Percentiles rank a stretch among this genome's conserved stretches.
Evolutionary conservation across 2,113 vertebrate species (phyloP).

Genomic region (Crotalus tigris): DNA sequence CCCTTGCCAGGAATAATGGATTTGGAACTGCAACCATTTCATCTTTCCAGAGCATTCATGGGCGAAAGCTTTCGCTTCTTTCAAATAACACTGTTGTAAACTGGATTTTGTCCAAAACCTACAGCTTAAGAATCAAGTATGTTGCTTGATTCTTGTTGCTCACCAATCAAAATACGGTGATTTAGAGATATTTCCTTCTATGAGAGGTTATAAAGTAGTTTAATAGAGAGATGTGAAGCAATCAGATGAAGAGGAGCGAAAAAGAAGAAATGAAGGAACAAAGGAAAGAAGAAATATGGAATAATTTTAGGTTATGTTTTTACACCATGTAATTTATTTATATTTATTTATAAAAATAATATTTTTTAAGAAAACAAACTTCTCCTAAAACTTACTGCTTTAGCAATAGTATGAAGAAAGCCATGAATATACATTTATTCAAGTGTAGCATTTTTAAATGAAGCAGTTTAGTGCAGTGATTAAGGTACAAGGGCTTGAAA

Average conservation of each 20-base stretch:
- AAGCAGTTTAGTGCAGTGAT: not conserved
- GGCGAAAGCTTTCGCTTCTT: not conserved
- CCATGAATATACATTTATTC: not conserved
- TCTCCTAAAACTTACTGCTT: slow-evolving; percentile 2
- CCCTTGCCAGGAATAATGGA: slow-evolving; percentile 34
- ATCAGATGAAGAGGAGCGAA: not conserved
- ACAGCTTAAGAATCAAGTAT: slow-evolving; percentile 30
- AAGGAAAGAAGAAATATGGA: not conserved
- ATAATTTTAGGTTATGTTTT: not conserved
- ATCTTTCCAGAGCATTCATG: slow-evolving; percentile 33
- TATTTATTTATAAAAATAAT: not conserved
- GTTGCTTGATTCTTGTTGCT: slow-evolving; percentile 4
- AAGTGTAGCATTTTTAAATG: not conserved
- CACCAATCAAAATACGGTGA: slow-evolving; percentile 42
- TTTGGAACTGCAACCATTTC: slow-evolving; percentile 25
- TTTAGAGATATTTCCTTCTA: slow-evolving; percentile 40
- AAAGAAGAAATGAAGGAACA: not conserved
- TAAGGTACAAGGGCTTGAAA: not conserved
- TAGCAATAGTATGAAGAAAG: slow-evolving; percentile 9
- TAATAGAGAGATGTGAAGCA: slow-evolving; percentile 47
- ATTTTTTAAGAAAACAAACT: not conserved
- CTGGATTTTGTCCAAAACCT: slow-evolving; percentile 36
- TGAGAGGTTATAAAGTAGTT: slow-evolving; percentile 42
- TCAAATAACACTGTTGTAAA: not conserved
- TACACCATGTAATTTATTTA: not conserved